These are phyloP conservation scores for Polypterus bichir DNA, from an alignment of 2,113 vertebrate genomes.

Conservation along the genomic window DNA sequence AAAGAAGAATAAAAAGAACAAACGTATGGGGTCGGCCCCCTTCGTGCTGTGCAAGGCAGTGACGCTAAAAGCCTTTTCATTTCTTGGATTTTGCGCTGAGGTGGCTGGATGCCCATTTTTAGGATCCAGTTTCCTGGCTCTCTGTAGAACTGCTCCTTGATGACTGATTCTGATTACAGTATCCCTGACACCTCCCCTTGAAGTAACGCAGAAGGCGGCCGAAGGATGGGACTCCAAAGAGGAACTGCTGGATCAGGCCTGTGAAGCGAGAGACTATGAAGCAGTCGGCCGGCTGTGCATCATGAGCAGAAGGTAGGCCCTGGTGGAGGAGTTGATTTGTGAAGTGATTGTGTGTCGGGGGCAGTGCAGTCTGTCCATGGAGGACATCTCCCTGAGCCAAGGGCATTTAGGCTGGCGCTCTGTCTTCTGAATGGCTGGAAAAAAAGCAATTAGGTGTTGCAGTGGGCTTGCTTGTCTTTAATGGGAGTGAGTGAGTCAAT, in stretches of 20 bases:
- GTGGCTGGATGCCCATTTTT: conserved; percentile 35
- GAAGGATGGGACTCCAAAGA: conserved; percentile 50
- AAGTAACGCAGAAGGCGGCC: conserved; percentile 47
- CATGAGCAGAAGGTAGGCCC: conserved; percentile 64
- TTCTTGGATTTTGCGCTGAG: conserved; percentile 27
- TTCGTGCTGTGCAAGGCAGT: no score
- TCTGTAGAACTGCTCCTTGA: conserved; percentile 26
- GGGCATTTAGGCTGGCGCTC: no score
- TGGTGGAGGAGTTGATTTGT: not conserved
- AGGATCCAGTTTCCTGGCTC: conserved; percentile 42
- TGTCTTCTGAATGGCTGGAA: no score
- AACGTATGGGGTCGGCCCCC: no score
- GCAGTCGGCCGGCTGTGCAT: conserved; percentile 53
- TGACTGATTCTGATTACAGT: conserved; percentile 51
- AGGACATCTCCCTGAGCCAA: no score
- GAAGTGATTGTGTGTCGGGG: no score
- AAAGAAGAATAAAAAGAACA: not conserved
- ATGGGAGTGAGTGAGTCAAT: no score
- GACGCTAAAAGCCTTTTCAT: no score
- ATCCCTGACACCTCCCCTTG: conserved; percentile 58
- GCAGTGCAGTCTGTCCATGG: no score
- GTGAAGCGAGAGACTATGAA: conserved; percentile 51
- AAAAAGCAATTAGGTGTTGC: no score
- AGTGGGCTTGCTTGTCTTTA: no score
- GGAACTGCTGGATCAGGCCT: conserved; percentile 56